A percentile compares a stretch with the other conserved stretches of the same genome.
phyloP scores from a whole-genome alignment of 2,113 vertebrate genomes.

The Misgurnus mizolepis region DNA sequence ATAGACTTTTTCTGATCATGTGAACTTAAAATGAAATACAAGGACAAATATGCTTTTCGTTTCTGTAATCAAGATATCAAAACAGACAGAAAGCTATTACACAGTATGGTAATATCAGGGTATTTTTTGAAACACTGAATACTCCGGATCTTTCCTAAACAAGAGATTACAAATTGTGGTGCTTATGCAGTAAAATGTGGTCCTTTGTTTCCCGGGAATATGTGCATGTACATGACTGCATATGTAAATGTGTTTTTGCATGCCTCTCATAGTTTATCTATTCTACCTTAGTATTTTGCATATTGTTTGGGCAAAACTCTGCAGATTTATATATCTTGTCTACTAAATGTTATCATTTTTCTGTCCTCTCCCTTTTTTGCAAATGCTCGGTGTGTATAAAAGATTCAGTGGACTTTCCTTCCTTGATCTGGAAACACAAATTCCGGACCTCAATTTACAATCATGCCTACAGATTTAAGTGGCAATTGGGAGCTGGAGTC shows the following conservation, averaged over 20 bases:
- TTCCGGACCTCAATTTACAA: conserved; percentile 38
- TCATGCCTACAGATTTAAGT: conserved; percentile 85
- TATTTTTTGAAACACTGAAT: neutral
- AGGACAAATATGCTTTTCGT: neutral
- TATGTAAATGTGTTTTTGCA: neutral
- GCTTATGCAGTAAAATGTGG: neutral
- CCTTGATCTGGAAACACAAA: conserved; percentile 31
- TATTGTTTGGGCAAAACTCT: neutral
- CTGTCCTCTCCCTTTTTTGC: conserved; percentile 47
- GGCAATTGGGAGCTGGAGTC: conserved; percentile 88
- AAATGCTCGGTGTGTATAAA: conserved; percentile 51
- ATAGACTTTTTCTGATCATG: conserved; percentile 17
- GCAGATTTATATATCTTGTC: neutral
- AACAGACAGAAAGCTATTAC: too few relatives aligned
- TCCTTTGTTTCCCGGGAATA: neutral
- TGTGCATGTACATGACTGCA: neutral
- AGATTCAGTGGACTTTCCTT: conserved; percentile 44
- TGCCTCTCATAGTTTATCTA: neutral
- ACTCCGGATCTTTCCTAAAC: neutral
- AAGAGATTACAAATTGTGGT: neutral
- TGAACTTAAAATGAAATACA: neutral
- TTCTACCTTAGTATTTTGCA: neutral
- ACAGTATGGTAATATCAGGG: neutral
- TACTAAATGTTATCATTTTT: conserved; percentile 59
- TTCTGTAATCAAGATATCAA: too few relatives aligned